A percentile compares a stretch with the other conserved stretches of the same genome.
These are phyloP conservation scores for Mylabris phalerata DNA, from an alignment of 1,140 invertebrate genomes.

Conservation along the genomic window DNA sequence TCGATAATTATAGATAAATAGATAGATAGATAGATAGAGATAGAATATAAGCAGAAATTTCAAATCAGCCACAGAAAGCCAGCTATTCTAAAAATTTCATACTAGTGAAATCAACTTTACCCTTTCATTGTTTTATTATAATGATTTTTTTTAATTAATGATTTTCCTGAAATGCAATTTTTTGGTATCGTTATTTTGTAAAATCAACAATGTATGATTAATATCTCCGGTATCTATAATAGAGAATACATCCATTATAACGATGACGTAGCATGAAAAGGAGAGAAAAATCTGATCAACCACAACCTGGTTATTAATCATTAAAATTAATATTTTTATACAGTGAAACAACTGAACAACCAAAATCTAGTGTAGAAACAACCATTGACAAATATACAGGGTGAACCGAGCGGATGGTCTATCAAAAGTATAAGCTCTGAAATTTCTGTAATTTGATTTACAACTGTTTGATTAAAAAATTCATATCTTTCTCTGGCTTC, in stretches of 20 bases:
- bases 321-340: too few species aligned
- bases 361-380: too few species aligned
- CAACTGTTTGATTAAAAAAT: too few species aligned
- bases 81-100: conserved; percentile 1
- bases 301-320: conserved; percentile 14
- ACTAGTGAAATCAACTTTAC: conserved; percentile 7
- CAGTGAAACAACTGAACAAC: too few species aligned
- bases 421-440: too few species aligned
- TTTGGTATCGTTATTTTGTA: conserved; percentile 2
- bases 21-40: background rate
- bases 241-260: conserved; percentile 18
- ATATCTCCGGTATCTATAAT: conserved; percentile 39
- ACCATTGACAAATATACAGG: too few species aligned
- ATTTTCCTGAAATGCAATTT: conserved; percentile 10
- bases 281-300: conserved; percentile 25
- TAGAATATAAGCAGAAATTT: conserved; percentile 2
- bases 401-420: too few species aligned
- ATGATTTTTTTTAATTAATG: background rate
- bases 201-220: conserved; percentile 42
- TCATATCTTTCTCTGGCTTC: too few species aligned
- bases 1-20: background rate
- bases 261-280: conserved; percentile 33
- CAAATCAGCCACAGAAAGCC: background rate
- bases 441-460: too few species aligned
- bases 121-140: background rate